Evolutionary conservation across 1,140 invertebrate species (phyloP), one percentile per base, ranked within the genome.

Genomic region (Scaptodrosophila lebanonensis): DNA sequence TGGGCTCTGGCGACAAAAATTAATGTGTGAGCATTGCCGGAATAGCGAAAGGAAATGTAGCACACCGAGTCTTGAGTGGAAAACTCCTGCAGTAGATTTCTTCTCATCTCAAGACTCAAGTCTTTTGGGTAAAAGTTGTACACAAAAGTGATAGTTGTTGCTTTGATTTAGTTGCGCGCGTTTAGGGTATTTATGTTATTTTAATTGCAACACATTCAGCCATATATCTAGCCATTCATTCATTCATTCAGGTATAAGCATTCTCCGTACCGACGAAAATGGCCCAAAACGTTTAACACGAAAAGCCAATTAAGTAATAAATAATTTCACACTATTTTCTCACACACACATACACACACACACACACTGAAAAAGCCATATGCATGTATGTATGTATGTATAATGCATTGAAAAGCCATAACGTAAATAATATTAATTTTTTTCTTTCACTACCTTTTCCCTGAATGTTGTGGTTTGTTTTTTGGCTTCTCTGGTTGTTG

Each of bases 61-160:
- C 44, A 59, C 49, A 50, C 59, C n/a, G n/a, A n/a, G 22, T 25
- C 22, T n/a, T 25, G 22, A 8, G 3, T 25, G 22, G 22, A 25
- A 25, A 8, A 25, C 22, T 25, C 8, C 22, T 25, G n/a, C n/a
- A n/a, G n/a, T n/a, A n/a, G n/a, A n/a, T n/a, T n/a, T n/a, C n/a
- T n/a, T n/a, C n/a, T n/a, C n/a, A n/a, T n/a, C n/a, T n/a, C n/a
- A n/a, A n/a, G n/a, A n/a, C n/a, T n/a, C n/a, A n/a, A 66, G 66
- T 62, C 65, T 66, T 66, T 66, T 52, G 63, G 52, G 63, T 66
- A 66, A 66, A 66, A 66, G 63, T 66, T 66, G 63, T 66, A 53
- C 62, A 66, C 65, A 66, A 66, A 66, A 66, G 63, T 66, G 63
- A 66, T 66, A 66, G 63, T 66, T 66, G 63, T 66, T 52, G 63